Base-by-base conservation (phyloP, 30 jellyfish, hydroid and myxozoan genomes). In the Turritopsis rubra region DNA sequence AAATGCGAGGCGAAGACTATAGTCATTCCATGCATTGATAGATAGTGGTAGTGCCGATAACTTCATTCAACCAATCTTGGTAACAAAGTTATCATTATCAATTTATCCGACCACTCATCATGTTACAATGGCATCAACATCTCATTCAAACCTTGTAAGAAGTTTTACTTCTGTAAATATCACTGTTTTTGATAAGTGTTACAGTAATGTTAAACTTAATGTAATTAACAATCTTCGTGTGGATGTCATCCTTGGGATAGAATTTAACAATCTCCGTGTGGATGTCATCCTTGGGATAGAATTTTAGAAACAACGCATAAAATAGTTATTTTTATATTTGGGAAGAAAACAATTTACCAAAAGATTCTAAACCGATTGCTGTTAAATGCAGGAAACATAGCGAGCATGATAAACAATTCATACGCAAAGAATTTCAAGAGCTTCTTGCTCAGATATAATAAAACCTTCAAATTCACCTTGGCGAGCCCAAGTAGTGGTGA, bases 401-500 rank as follows among this genome's bases (percentile, higher is more conserved):
- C 1, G 28, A 53, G 0, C 19, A 20, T 0, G 89, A 82, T 1
- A 0, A 25, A 75, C 24, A 52, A 5, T 85, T 85, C 54, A 85
- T 85, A 75, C 31, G 0, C 5, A 52, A 1, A 0, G 89, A 82
- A 30, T 0, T 68, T 1, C 52, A 30, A 8, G 0, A 0, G 28
- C 1, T 82, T 0, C 89, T 75, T 26, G 75, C 0, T 85, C 1
- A 28, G 92, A 84, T 1, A 28, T 85, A 0, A 85, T 85, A 0
- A 83, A 85, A 73, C 88, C 78, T 7, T 1, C 74, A 3, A 52
- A 0, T 66, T 75, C 92, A 0, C 92, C 89, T 52, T 83, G 90
- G 90, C 9, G 88, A 25, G 92, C 92, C 29, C 89, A 85, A 73
- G 89, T 77, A 21, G 53, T 72, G 26, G 88, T 85, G 0, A 54